These are phyloP conservation scores for Drosophila affinis DNA, from an alignment of 2,888 invertebrate genomes.

Conservation along the genomic window DNA sequence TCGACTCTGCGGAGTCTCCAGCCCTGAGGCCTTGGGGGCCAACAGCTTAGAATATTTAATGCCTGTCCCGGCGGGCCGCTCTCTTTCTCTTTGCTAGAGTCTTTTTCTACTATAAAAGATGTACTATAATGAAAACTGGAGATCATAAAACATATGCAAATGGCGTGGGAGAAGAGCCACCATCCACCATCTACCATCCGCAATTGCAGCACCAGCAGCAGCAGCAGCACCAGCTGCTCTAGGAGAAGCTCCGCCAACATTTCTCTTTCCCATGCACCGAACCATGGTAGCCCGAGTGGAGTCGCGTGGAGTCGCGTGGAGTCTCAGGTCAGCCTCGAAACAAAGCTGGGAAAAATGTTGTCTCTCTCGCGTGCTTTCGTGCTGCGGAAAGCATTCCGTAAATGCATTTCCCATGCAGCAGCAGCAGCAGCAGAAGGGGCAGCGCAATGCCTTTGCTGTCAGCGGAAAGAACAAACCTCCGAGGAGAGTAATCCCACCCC, in stretches of 20 bases:
- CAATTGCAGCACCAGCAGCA: background rate
- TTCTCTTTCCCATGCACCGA: constrained; percentile 60
- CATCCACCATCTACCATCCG: too few relatives aligned
- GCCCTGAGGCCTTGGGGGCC: constrained; percentile 12
- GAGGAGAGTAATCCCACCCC: too few relatives aligned
- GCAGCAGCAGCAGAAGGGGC: constrained; percentile 40
- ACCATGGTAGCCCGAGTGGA: constrained; percentile 37
- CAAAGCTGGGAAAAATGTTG: constrained; percentile 67
- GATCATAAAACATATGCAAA: constrained; percentile 56
- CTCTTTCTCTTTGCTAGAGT: background rate
- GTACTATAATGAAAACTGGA: constrained; percentile 63
- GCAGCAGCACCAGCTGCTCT: background rate
- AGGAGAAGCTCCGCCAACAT: background rate
- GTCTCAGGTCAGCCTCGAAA: constrained; percentile 30
- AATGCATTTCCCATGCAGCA: constrained; percentile 79
- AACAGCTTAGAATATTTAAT: constrained; percentile 54
- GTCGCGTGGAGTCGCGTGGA: constrained; percentile 4
- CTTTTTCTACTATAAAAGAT: constrained; percentile 56
- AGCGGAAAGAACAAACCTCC: constrained; percentile 12
- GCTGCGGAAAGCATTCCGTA: constrained; percentile 68
- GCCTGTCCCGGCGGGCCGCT: constrained; percentile 27
- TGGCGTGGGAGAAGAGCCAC: constrained; percentile 5
- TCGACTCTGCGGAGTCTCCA: too few relatives aligned
- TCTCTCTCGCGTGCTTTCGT: background rate
- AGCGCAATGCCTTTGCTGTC: constrained; percentile 59